phyloP scores from a whole-genome alignment of 2,797 vertebrate species.

The Chloroceryle inda region DNA sequence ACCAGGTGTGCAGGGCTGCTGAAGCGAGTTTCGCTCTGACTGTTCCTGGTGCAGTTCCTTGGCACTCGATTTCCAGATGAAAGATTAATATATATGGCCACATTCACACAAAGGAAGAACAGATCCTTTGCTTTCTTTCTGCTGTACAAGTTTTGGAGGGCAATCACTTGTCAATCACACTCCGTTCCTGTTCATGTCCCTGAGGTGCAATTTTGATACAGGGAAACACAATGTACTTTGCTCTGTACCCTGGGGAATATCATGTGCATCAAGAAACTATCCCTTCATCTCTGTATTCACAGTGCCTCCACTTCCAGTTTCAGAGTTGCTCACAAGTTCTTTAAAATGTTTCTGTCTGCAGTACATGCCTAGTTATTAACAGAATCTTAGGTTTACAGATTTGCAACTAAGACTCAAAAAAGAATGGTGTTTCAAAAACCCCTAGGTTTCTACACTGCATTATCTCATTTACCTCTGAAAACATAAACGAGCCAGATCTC shows the following conservation, averaged over 20 bases:
- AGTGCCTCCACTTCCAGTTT: not conserved
- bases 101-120: not conserved
- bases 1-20: not conserved
- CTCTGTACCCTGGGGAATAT: not conserved
- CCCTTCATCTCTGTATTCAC: slow-evolving; percentile 29
- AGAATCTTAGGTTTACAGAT: not conserved
- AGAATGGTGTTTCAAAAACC: not conserved
- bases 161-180: not conserved
- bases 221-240: slow-evolving; percentile 10
- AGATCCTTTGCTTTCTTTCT: not conserved
- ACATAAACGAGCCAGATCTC: not conserved
- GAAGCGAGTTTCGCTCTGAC: not conserved
- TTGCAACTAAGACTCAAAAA: not conserved
- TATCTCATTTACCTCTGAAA: not conserved
- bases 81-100: not conserved
- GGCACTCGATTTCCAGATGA: not conserved
- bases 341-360: not conserved
- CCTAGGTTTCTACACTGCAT: not conserved
- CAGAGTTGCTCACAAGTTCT: not conserved
- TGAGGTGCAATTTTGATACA: not conserved
- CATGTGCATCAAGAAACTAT: not conserved
- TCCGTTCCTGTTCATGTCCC: not conserved
- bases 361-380: not conserved
- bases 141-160: not conserved
- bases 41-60: not conserved